Conservation (phyloP, 35 echinoderm and acorn worm species). For the Apostichopus japonicus region DNA sequence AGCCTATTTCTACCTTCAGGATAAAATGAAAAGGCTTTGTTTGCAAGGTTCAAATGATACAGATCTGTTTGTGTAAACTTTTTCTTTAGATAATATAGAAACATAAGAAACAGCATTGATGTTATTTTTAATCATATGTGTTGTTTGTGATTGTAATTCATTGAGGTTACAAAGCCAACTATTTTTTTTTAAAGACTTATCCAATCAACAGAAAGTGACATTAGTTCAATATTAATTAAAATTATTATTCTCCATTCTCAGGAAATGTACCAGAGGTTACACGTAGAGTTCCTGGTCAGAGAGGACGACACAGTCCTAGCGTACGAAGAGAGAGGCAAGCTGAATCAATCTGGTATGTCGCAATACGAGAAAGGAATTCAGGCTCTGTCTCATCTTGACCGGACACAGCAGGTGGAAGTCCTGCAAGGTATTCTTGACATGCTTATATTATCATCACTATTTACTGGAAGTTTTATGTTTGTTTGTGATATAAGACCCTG, state of each 20-base stretch:
- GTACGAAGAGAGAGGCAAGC: slow-evolving; percentile 86
- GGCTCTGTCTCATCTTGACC: slow-evolving; percentile 80
- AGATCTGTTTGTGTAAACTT: not conserved
- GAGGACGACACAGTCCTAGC: slow-evolving; percentile 70
- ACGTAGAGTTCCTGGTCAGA: slow-evolving; percentile 68
- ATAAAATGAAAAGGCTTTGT: too few species aligned
- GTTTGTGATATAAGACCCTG: not conserved
- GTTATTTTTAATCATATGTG: too few species aligned
- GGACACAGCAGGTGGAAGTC: slow-evolving; percentile 88
- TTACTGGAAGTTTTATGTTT: too few species aligned
- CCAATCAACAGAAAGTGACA: too few species aligned
- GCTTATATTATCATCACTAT: too few species aligned
- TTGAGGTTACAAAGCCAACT: too few species aligned
- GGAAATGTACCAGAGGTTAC: slow-evolving; percentile 72
- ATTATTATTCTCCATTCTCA: slow-evolving; percentile 49
- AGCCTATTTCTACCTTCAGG: too few species aligned
- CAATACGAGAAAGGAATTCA: slow-evolving; percentile 92
- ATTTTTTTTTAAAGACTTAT: too few species aligned
- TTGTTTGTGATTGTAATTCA: too few species aligned
- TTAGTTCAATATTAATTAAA: too few species aligned
- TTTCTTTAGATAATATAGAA: too few species aligned
- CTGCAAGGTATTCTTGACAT: slow-evolving; percentile 58
- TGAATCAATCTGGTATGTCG: slow-evolving; percentile 68
- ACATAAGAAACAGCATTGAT: too few species aligned
- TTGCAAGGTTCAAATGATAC: not conserved